Conservation (phyloP, 1,140 invertebrate genomes). For the Mizuhopecten yessoensis region DNA sequence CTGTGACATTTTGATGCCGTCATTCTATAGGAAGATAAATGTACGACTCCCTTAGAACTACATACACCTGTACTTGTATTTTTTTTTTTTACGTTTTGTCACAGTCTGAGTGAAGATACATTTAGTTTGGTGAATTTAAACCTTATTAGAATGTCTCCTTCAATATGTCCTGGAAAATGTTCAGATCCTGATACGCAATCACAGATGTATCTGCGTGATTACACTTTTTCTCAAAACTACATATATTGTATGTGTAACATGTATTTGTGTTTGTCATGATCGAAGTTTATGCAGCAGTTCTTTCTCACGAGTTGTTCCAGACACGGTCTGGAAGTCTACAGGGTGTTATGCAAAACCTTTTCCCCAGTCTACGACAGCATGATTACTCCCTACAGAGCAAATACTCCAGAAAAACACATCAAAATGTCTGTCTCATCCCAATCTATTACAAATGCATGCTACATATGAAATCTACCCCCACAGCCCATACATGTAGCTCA, state of each 20-base stretch:
- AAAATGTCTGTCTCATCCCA: neutral
- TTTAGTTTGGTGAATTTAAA: neutral
- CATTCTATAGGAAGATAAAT: no score
- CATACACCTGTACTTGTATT: no score
- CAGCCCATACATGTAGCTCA: neutral
- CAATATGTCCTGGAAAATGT: neutral
- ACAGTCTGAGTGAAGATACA: no score
- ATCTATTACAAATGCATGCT: neutral
- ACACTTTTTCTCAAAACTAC: neutral
- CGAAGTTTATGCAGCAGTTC: neutral
- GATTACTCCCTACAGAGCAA: slow-evolving; percentile 1
- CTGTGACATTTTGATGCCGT: no score
- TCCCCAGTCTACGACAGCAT: neutral
- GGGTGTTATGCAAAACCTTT: neutral
- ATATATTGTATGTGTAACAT: no score
- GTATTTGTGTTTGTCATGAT: neutral
- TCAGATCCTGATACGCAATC: neutral
- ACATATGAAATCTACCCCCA: neutral
- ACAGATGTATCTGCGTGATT: neutral
- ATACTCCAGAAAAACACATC: neutral
- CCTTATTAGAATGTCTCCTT: neutral
- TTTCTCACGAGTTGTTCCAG: neutral
- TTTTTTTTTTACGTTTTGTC: no score
- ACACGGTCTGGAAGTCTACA: neutral
- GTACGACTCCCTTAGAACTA: no score